phyloP scores from a whole-genome alignment of 2,797 vertebrate genomes.

The Enteromius trimaculatus region DNA sequence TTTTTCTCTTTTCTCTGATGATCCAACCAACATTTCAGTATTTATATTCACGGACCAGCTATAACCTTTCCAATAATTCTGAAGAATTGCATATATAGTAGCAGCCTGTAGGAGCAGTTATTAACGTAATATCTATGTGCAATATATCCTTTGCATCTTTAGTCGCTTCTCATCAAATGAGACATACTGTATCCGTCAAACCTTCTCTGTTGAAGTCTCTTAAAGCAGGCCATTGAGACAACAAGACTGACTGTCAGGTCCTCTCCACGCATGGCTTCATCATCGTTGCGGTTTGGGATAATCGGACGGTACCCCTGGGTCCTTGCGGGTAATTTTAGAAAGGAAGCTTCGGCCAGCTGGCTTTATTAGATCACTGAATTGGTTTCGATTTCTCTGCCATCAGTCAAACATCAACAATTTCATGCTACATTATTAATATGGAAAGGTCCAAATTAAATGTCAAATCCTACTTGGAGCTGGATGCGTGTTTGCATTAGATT shows the following conservation, averaged over 20 bases:
- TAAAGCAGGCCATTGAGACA: neutral
- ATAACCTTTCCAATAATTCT: neutral
- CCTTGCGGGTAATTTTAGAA: slow-evolving; percentile 47
- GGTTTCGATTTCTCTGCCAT: slow-evolving; percentile 50
- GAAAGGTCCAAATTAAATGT: slow-evolving; percentile 61
- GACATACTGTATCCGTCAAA: neutral
- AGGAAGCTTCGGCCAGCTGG: slow-evolving; percentile 40
- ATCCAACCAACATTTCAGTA: neutral
- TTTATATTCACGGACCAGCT: neutral
- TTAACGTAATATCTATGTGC: neutral
- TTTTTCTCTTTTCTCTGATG: neutral
- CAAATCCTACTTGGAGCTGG: slow-evolving; percentile 51
- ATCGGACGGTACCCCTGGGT: slow-evolving; percentile 19
- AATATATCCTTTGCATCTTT: neutral
- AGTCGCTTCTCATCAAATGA: neutral
- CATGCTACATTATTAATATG: slow-evolving; percentile 53
- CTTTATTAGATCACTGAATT: slow-evolving; percentile 51
- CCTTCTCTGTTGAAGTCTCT: neutral
- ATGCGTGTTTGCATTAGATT: slow-evolving; percentile 40
- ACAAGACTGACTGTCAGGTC: slow-evolving; percentile 28
- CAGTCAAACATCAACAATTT: slow-evolving; percentile 58
- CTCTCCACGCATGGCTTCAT: slow-evolving; percentile 10
- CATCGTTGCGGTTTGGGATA: slow-evolving; percentile 4
- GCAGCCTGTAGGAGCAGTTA: neutral
- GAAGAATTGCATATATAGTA: neutral